Evolutionary conservation across 2,888 invertebrate species (phyloP).

Genomic region (Coleophora deauratella): DNA sequence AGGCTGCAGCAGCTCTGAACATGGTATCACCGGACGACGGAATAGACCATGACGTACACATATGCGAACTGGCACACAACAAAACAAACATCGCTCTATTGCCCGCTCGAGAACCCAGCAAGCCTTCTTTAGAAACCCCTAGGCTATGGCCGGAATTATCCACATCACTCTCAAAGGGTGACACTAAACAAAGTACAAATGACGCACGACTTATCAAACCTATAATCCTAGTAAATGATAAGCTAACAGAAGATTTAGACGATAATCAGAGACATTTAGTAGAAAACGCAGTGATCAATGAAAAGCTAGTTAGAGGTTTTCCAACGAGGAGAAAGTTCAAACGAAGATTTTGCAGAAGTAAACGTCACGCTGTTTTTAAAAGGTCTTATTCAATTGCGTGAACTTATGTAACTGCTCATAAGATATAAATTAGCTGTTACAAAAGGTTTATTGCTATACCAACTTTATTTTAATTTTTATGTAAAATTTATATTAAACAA

Average conservation of each 20-base stretch:
- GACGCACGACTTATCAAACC: conserved; percentile 39
- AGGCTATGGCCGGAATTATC: conserved; percentile 34
- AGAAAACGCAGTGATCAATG: conserved; percentile 39
- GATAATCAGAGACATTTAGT: conserved; percentile 49
- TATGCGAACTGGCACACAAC: conserved; percentile 33
- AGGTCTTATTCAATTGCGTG: conserved; percentile 61
- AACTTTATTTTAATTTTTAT: too few relatives aligned
- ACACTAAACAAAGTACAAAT: conserved; percentile 21
- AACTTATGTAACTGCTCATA: conserved; percentile 12
- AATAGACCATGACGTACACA: conserved; percentile 32
- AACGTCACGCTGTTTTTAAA: conserved; percentile 50
- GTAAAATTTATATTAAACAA: too few relatives aligned
- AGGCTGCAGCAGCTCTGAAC: conserved; percentile 48
- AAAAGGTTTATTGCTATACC: too few relatives aligned
- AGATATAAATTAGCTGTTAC: too few relatives aligned
- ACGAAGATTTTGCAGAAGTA: conserved; percentile 52
- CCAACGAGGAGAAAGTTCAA: conserved; percentile 46
- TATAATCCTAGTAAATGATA: conserved; percentile 59
- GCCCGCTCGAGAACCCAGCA: too few relatives aligned
- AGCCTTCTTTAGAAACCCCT: too few relatives aligned
- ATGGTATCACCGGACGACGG: conserved; percentile 25
- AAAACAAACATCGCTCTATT: too few relatives aligned
- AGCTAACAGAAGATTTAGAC: conserved; percentile 55
- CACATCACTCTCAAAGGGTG: conserved; percentile 31
- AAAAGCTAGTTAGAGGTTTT: conserved; percentile 45